Evolutionary conservation across 2,797 vertebrate genomes (phyloP).

Genomic region (Phylloscopus collybita): DNA sequence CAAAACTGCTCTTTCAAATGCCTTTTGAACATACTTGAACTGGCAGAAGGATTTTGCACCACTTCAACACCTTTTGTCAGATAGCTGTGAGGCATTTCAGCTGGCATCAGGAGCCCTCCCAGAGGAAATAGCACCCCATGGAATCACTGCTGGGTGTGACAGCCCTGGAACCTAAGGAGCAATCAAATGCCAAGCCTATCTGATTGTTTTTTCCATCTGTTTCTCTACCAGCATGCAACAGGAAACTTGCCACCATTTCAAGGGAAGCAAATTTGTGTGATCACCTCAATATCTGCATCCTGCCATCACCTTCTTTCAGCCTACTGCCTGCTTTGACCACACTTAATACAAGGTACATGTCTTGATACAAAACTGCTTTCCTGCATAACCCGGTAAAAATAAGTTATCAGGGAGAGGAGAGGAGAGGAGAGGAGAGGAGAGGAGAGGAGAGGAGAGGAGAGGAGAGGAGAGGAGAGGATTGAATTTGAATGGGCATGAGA

Average conservation of each 20-base stretch:
- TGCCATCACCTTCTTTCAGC: neutral
- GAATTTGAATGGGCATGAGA: neutral
- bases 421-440: neutral
- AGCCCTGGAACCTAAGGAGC: slow-evolving; percentile 16
- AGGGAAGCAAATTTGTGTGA: neutral
- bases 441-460: neutral
- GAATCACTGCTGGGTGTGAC: slow-evolving; percentile 13
- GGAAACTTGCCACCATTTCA: neutral
- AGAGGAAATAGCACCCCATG: neutral
- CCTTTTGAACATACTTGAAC: slow-evolving; percentile 9
- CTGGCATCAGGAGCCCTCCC: slow-evolving; percentile 18
- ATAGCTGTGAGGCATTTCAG: neutral
- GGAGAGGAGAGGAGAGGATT: neutral
- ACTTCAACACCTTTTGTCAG: slow-evolving; percentile 19
- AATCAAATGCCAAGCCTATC: neutral
- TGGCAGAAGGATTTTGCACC: slow-evolving; percentile 29
- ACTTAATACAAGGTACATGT: neutral
- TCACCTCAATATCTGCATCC: fast-evolving
- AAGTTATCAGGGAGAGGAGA: neutral
- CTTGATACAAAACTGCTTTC: neutral
- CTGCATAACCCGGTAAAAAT: neutral
- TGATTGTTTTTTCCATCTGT: slow-evolving; percentile 1
- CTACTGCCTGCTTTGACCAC: neutral
- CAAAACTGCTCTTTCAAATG: neutral
- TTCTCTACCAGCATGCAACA: neutral